Base-by-base conservation (phyloP, 2,888 invertebrate genomes). In the Parnassius apollo region DNA sequence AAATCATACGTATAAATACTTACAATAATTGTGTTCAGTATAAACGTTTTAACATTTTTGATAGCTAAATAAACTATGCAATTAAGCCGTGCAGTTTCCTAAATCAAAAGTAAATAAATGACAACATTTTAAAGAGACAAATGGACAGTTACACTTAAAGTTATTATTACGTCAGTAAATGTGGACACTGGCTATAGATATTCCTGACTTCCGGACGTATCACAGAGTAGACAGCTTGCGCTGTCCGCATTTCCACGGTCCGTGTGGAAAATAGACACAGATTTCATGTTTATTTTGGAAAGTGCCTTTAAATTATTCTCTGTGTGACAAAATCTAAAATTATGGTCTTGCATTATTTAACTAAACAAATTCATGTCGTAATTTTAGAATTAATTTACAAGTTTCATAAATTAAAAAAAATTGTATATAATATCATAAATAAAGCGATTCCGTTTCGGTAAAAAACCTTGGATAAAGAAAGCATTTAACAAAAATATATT, bases 271-370 rank as follows among this genome's bases (percentile, higher is more conserved):
- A 85, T 82, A 80, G 79, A 77, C 66, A 71, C 72, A 57, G 73
- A 81, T 80, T 82, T 77, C 73, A 74, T 79, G 81, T 83, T 82
- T 87, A 87, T 87, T 88, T 85, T 75, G 75, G 80, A 78, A 73
- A 70, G 72, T 67, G 65, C 69, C 75, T 74, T 72, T 83, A 75
- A 80, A 85, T 82, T 80, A 83, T 83, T 59, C 55, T 44, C 55
- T 44, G 59, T 56, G 42, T 42, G 11, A 55, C 13, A 59, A 69
- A 68, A 61, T 67, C 67, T 71, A 58, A 62, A 65, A 61, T 42
- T 48, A 42, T 42, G n/a, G 10, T 55, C n/a, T 49, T n/a, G 35
- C 35, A n/a, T 12, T 35, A 45, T 12, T 46, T 46, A n/a, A 46
- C 8, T 48, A 9, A 46, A 46, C 42, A 45, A 22, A 11, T 45